Conservation (phyloP, 2,888 invertebrate genomes). For the Scaptomyza polygonia region DNA sequence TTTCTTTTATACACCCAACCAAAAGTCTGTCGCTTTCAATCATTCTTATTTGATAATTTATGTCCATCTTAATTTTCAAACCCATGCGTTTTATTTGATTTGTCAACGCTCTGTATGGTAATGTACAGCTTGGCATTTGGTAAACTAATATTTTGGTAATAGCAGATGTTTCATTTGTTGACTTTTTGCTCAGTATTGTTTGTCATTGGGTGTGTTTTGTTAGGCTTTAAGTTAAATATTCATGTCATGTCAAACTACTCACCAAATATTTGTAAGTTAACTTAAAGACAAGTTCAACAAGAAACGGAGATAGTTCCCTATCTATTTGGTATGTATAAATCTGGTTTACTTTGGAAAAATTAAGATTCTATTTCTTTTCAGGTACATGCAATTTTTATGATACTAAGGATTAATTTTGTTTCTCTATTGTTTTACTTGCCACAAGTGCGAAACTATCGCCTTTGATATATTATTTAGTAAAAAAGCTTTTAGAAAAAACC, state of each 20-base stretch:
- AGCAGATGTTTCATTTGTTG: conserved; percentile 26
- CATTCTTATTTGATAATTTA: conserved; percentile 33
- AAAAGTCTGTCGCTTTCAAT: background rate
- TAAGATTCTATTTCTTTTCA: too few relatives aligned
- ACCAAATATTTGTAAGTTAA: conserved; percentile 13
- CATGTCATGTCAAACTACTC: background rate
- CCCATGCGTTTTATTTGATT: conserved; percentile 16
- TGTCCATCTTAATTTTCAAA: conserved; percentile 1
- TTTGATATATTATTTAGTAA: too few relatives aligned
- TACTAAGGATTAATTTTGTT: too few relatives aligned
- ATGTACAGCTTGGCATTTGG: conserved; percentile 25
- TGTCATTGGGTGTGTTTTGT: conserved; percentile 24
- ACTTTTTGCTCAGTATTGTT: conserved; percentile 20
- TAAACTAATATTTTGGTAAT: conserved; percentile 27
- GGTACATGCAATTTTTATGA: too few relatives aligned
- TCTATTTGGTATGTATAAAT: too few relatives aligned
- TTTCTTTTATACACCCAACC: background rate
- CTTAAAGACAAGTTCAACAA: background rate
- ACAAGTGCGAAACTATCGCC: too few relatives aligned
- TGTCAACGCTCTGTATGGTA: background rate
- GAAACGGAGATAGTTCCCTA: too few relatives aligned
- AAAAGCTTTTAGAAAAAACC: background rate
- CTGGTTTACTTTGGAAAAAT: too few relatives aligned
- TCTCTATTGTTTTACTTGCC: too few relatives aligned
- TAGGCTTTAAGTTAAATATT: conserved; percentile 4